These are phyloP conservation scores for Ciona savignyi DNA, from an alignment of 23 tunicate genomes.

Conservation along the genomic window DNA sequence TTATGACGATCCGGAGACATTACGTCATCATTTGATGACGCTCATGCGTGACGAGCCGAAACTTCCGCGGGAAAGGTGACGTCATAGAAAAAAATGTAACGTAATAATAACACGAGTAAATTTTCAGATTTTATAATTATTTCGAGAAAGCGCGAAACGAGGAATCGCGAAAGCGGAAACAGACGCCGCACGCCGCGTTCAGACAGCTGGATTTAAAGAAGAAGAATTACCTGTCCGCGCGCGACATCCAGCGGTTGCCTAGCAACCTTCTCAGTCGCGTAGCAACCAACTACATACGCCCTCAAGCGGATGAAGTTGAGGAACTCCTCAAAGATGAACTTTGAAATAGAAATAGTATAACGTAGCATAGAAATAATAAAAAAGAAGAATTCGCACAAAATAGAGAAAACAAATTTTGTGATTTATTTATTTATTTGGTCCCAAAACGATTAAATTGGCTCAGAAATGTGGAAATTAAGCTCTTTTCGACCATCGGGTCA, in stretches of 20 bases:
- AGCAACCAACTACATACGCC: conserved; percentile 51
- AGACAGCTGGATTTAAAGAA: conserved; percentile 89
- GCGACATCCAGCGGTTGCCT: conserved; percentile 64
- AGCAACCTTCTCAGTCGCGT: conserved; percentile 54
- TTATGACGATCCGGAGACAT: conserved; percentile 64
- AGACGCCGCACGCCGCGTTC: conserved; percentile 93
- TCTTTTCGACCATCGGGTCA: conserved; percentile 29
- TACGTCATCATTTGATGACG: conserved; percentile 71
- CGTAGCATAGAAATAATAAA: neutral
- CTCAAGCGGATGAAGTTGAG: conserved; percentile 47
- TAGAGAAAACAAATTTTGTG: neutral
- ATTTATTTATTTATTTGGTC: neutral
- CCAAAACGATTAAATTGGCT: neutral
- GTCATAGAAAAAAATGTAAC: neutral
- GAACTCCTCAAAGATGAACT: conserved; percentile 49
- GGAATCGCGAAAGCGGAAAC: conserved; percentile 41
- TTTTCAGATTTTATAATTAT: conserved; percentile 59
- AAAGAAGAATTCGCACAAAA: neutral
- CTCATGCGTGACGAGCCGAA: conserved; percentile 68
- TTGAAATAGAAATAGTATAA: neutral
- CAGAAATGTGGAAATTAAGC: neutral
- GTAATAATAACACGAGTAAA: neutral
- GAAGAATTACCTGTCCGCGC: conserved; percentile 63
- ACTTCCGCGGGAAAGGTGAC: conserved; percentile 73
- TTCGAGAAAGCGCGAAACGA: conserved; percentile 84